Percentiles rank a stretch among this genome's conserved stretches.
Conservation (phyloP, 2,113 vertebrate genomes). For the Perca flavescens region DNA sequence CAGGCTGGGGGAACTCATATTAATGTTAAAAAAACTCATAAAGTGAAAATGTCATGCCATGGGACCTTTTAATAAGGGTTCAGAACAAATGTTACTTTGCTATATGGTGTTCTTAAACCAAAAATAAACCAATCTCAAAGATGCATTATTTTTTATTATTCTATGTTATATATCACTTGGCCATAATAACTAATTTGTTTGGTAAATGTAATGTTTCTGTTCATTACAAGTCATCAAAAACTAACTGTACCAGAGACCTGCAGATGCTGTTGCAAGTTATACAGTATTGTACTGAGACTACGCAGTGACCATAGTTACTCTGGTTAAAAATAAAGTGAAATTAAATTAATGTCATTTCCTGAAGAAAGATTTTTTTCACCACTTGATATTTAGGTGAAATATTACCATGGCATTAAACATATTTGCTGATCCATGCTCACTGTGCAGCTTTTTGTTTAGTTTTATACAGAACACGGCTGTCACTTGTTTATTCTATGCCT, state of each 20-base stretch:
- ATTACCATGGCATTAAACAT: not conserved
- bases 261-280: not conserved
- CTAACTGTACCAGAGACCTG: not conserved
- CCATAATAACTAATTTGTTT: not conserved
- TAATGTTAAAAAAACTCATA: no score
- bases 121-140: not conserved
- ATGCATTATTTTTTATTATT: not conserved
- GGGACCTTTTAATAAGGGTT: not conserved
- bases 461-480: not conserved
- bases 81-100: not conserved
- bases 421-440: not conserved
- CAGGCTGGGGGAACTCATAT: no score
- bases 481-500: not conserved
- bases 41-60: no score
- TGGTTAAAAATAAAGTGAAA: not conserved
- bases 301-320: not conserved
- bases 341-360: not conserved
- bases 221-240: not conserved
- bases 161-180: not conserved
- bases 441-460: not conserved
- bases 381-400: not conserved
- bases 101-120: not conserved
- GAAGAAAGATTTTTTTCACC: not conserved
- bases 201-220: not conserved
- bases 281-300: not conserved